phyloP scores from a whole-genome alignment of 2,113 vertebrate genomes.

The Ursus arctos region DNA sequence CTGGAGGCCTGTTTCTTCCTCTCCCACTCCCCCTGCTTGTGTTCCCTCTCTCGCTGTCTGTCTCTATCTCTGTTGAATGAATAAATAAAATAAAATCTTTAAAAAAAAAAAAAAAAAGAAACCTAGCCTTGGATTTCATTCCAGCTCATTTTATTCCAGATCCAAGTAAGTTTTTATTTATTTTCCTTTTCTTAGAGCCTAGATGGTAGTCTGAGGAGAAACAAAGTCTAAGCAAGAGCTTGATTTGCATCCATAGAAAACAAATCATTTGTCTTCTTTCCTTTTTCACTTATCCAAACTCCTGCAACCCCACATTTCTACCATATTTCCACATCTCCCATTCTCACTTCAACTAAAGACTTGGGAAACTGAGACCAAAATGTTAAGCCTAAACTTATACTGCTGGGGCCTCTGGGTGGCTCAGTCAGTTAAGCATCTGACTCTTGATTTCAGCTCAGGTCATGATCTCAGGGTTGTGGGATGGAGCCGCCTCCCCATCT shows the following conservation, averaged over 20 bases:
- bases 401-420: neutral
- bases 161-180: neutral
- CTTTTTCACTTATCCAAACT: neutral
- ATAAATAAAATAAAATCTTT: no score
- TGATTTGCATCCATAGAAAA: neutral
- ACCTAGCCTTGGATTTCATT: neutral
- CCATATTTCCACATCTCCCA: neutral
- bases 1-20: no score
- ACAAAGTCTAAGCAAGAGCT: neutral
- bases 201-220: neutral
- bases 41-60: no score
- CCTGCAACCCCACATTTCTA: neutral
- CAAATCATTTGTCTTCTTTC: neutral
- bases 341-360: constrained; percentile 6
- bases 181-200: neutral
- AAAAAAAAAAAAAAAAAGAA: neutral
- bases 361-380: constrained; percentile 19
- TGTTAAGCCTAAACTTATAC: neutral
- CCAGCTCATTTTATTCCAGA: neutral
- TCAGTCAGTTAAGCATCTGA: neutral
- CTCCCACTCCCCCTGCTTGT: no score
- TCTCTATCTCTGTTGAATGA: no score
- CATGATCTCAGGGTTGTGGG: neutral
- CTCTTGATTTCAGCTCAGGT: neutral
- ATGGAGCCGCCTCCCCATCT: neutral